phyloP scores from a whole-genome alignment of 2,888 invertebrate genomes.

The Eurytoma adleriae region DNA sequence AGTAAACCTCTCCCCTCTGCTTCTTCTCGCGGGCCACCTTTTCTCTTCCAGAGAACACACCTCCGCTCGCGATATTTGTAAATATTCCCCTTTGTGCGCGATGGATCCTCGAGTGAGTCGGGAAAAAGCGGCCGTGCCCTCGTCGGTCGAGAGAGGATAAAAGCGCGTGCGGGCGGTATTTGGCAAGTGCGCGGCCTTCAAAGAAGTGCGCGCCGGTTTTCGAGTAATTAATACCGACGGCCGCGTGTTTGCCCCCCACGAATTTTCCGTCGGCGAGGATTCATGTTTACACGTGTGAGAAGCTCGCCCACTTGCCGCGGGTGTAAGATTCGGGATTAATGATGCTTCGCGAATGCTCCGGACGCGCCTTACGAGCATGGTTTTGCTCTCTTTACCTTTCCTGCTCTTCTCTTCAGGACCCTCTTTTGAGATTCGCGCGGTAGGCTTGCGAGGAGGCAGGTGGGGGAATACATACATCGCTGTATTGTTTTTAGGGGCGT shows the following conservation, averaged over 20 bases:
- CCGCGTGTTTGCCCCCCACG: conserved; percentile 34
- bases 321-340: conserved; percentile 45
- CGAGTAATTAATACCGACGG: conserved; percentile 52
- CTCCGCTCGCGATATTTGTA: conserved; percentile 45
- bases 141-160: conserved; percentile 27
- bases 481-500: background rate
- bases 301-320: conserved; percentile 8
- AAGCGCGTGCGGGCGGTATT: conserved; percentile 23
- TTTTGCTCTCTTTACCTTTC: conserved; percentile 7
- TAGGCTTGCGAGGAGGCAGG: no score
- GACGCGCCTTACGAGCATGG: no score
- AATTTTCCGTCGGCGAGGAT: conserved; percentile 29
- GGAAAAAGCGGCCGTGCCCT: background rate
- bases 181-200: conserved; percentile 41
- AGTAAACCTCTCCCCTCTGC: background rate
- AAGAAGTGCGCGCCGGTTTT: conserved; percentile 34
- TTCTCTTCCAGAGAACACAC: background rate
- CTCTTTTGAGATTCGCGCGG: no score
- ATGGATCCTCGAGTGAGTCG: background rate
- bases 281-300: conserved; percentile 32
- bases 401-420: background rate
- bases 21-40: background rate
- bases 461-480: background rate
- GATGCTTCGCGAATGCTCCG: conserved; percentile 4
- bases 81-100: conserved; percentile 28